Evolutionary conservation across 1,140 invertebrate genomes (phyloP), one percentile per base, ranked within the genome.

Genomic region (Phymorhynchus buccinoides): DNA sequence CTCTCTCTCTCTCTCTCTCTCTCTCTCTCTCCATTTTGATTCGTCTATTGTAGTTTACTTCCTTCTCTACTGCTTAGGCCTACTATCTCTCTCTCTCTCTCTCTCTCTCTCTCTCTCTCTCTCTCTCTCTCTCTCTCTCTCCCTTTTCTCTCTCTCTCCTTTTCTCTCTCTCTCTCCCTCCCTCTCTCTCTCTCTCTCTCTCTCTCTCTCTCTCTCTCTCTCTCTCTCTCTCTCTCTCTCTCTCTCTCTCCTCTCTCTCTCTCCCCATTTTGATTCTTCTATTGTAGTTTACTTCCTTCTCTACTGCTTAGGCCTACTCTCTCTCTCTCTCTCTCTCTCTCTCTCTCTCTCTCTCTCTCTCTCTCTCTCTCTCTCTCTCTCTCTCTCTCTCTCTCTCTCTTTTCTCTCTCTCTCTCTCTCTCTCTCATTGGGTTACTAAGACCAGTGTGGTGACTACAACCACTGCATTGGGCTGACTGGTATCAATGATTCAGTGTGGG

Each of bases 281-380:
- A 3, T 35, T 37, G 16, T 22, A 6, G 6, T 42, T 32, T n/a
- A 7, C n/a, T 32, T 42, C 32, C 44, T 32, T n/a, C 41, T 52
- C 77, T 44, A 1, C 42, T 27, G 22, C 41, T 41, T 16, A 35
- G 4, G 6, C 18, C 32, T 35, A 6, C 12, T 27, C 14, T 48
- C 44, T 62, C 56, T 80, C 7, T 48, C 22, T 48, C 7, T 35
- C 42, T 62, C 3, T 30, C 52, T 56, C n/a, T 56, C 35, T 80
- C 3, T 80, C 56, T 77, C 30, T 41, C 75, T 86, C 22, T 62
- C 7, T 62, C 56, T 12, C 56, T 3, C 56, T 12, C 56, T 12
- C 56, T 62, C 56, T 62, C 56, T 62, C 56, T 62, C 18, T 62
- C 56, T 62, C 18, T 62, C 56, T 62, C 56, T 62, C 56, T 62